phyloP scores from a whole-genome alignment of 2,888 invertebrate species.

The Tholera decimalis region DNA sequence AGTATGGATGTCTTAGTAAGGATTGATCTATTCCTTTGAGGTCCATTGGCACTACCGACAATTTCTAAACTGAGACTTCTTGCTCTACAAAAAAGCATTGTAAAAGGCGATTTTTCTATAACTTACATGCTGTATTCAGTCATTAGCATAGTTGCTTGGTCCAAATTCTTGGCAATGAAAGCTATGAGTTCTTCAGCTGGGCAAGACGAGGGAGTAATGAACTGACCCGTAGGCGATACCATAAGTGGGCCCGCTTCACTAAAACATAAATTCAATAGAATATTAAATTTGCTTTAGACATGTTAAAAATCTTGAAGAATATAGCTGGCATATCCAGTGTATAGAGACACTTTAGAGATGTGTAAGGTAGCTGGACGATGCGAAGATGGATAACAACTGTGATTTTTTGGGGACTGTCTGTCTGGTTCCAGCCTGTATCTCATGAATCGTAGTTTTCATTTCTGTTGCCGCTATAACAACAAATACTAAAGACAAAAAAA shows the following conservation, averaged over 20 bases:
- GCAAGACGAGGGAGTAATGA: conserved; percentile 97
- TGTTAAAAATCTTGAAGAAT: neutral
- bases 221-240: conserved; percentile 98
- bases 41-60: too few relatives aligned
- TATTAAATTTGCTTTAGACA: neutral
- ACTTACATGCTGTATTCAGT: conserved; percentile 95
- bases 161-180: conserved; percentile 95
- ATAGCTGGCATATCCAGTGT: too few relatives aligned
- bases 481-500: too few relatives aligned
- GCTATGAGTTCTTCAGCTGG: conserved; percentile 96
- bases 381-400: too few relatives aligned
- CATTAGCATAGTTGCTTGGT: conserved; percentile 94
- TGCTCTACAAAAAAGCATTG: neutral
- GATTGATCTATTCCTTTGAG: neutral
- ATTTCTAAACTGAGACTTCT: too few relatives aligned
- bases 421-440: too few relatives aligned
- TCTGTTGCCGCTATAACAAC: too few relatives aligned
- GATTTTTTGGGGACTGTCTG: too few relatives aligned
- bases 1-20: too few relatives aligned
- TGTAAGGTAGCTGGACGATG: too few relatives aligned
- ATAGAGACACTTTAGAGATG: too few relatives aligned
- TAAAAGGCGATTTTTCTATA: neutral
- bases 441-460: too few relatives aligned
- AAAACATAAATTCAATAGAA: conserved; percentile 61
- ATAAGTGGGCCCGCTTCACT: conserved; percentile 98